Evolutionary conservation across 35 echinoderm and acorn worm species (phyloP).

Genomic region (Heliocidaris tuberculata): DNA sequence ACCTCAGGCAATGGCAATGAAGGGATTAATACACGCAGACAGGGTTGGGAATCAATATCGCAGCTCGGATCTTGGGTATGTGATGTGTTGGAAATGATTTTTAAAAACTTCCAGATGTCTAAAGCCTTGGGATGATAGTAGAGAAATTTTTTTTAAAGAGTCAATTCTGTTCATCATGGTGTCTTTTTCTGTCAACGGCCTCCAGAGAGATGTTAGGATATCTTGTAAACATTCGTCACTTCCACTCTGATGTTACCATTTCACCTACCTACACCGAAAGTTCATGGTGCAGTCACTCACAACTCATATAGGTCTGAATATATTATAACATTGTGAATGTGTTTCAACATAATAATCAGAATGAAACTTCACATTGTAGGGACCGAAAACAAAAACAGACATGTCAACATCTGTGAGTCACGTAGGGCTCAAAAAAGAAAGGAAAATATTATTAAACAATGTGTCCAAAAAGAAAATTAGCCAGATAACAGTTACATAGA

Average conservation of each 20-base stretch:
- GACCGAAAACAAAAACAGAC: too few species aligned
- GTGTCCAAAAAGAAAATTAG: too few species aligned
- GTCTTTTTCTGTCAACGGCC: not conserved
- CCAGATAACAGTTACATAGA: too few species aligned
- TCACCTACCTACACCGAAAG: not conserved
- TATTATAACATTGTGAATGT: not conserved
- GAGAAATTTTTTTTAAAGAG: not conserved
- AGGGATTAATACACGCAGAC: not conserved
- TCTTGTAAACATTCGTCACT: conserved; percentile 12
- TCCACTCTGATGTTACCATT: not conserved
- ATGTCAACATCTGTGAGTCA: too few species aligned
- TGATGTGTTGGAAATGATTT: not conserved
- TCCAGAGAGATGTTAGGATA: not conserved
- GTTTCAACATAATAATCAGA: not conserved
- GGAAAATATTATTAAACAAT: too few species aligned
- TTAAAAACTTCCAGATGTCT: not conserved
- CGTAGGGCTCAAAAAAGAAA: too few species aligned
- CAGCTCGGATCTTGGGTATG: not conserved
- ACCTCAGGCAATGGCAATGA: not conserved
- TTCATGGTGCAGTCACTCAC: not conserved
- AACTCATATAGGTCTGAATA: not conserved
- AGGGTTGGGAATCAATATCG: not conserved
- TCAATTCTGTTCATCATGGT: not conserved
- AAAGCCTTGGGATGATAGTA: not conserved
- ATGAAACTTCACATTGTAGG: too few species aligned